Evolutionary conservation across 2,888 invertebrate species (phyloP), one percentile per base, ranked within the genome.

Genomic region (Xanthia togata): DNA sequence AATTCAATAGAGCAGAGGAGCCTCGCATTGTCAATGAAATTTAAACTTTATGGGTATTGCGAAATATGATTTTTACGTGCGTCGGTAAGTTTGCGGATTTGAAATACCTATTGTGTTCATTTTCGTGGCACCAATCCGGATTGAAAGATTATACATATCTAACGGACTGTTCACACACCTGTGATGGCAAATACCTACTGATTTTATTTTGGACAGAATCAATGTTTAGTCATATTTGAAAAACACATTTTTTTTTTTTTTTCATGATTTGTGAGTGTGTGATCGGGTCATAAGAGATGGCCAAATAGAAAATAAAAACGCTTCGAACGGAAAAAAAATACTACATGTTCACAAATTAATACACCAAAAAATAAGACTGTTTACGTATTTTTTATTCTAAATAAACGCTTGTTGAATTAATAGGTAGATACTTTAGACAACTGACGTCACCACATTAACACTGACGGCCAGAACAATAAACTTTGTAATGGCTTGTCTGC

Each of bases 401-500:
- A 59, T 59, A 17, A 59, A 31, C 17, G 41, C 41, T 55, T 31
- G 23, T 17, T 20, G 1, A 55, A 35, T n/a, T 44, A 17, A 31
- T 53, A 35, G 6, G 8, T 11, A 23, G 31, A n/a, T 35, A 65
- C 76, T 67, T 69, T 20, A 69, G 6, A 57, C 23, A 31, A 12
- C 1, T 38, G 23, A 55, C 44, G n/a, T 63, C 62, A 71, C 23
- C 38, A 44, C 23, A 44, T 17, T 69, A 59, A 26, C 38, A 31
- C 41, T 41, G 41, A 41, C 55, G 1, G 20, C 59, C 38, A 76
- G 23, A 35, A 70, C 53, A 26, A 60, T 77, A 62, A 76, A 60
- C 47, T 44, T 65, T 20, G 31, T 50, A 64, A 67, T 31, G 20
- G 57, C 41, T 79, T 59, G n/a, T 70, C 77, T 41, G 20, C 79